Percentiles rank a stretch among this genome's conserved stretches.
Conservation (phyloP, 2,113 vertebrate genomes). For the Poicephalus gulielmi region DNA sequence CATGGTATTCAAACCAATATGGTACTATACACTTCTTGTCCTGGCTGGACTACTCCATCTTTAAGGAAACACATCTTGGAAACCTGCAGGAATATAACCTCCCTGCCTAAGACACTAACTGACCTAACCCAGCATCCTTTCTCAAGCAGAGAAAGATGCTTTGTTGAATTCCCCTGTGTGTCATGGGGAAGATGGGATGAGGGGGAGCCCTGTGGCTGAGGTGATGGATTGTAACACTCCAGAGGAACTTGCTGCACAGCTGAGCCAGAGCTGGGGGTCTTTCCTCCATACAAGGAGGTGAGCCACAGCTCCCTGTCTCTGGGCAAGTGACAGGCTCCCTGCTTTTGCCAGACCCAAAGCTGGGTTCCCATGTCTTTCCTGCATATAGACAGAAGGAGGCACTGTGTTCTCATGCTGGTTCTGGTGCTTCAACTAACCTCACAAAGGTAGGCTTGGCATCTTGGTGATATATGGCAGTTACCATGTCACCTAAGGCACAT, state of each 20-base stretch:
- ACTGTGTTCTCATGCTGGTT: neutral
- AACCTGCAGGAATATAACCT: neutral
- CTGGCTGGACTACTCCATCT: neutral
- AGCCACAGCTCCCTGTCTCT: neutral
- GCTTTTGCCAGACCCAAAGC: neutral
- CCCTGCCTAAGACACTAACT: neutral
- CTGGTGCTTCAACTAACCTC: neutral
- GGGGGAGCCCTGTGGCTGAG: neutral
- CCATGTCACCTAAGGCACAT: neutral
- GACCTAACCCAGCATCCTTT: neutral
- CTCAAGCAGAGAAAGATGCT: neutral
- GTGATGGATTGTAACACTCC: neutral
- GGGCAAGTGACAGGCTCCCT: neutral
- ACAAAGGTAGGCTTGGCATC: neutral
- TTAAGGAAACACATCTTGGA: neutral
- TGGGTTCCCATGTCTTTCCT: neutral
- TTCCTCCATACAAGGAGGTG: fast-evolving
- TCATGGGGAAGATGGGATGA: fast-evolving
- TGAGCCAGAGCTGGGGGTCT: neutral
- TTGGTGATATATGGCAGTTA: neutral
- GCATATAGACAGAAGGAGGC: neutral
- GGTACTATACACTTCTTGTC: neutral
- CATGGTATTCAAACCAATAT: neutral
- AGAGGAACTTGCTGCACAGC: fast-evolving
- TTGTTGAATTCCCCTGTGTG: neutral